These are phyloP conservation scores for Gortyna flavago DNA, from an alignment of 2,888 invertebrate genomes.

Conservation along the genomic window DNA sequence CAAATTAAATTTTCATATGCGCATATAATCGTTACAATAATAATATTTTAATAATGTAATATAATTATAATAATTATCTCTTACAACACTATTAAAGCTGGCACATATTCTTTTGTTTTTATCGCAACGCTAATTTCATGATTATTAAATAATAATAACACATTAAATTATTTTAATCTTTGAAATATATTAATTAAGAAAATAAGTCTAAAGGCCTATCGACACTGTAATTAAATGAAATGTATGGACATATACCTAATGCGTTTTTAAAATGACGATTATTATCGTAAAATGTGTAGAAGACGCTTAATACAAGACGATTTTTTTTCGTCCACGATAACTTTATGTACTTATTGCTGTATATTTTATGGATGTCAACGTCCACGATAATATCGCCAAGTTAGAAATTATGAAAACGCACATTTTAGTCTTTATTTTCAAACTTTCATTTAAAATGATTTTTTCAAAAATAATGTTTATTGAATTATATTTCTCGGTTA, in stretches of 20 bases:
- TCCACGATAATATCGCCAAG: not conserved
- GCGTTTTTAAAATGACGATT: not conserved
- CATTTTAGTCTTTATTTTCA: not conserved
- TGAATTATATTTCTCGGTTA: not conserved
- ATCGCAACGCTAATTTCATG: conserved; percentile 78
- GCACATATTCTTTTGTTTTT: conserved; percentile 83
- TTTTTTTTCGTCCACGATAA: not conserved
- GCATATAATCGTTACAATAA: conserved; percentile 88
- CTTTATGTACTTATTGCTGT: too few species aligned
- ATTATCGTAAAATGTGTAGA: not conserved
- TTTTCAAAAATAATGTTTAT: not conserved
- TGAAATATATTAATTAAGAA: conserved; percentile 27
- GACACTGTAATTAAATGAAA: not conserved
- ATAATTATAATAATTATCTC: conserved; percentile 80
- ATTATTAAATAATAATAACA: conserved; percentile 56
- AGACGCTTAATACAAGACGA: too few species aligned
- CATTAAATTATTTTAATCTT: conserved; percentile 53
- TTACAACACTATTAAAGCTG: conserved; percentile 89
- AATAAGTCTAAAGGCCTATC: conserved; percentile 15
- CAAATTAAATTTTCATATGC: conserved; percentile 78
- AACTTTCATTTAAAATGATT: not conserved
- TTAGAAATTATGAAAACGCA: not conserved
- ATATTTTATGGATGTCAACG: not conserved
- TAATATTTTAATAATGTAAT: conserved; percentile 79
- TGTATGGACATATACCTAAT: not conserved